These are phyloP conservation scores for Panopea generosa DNA, from an alignment of 2,888 invertebrate species.

Conservation along the genomic window DNA sequence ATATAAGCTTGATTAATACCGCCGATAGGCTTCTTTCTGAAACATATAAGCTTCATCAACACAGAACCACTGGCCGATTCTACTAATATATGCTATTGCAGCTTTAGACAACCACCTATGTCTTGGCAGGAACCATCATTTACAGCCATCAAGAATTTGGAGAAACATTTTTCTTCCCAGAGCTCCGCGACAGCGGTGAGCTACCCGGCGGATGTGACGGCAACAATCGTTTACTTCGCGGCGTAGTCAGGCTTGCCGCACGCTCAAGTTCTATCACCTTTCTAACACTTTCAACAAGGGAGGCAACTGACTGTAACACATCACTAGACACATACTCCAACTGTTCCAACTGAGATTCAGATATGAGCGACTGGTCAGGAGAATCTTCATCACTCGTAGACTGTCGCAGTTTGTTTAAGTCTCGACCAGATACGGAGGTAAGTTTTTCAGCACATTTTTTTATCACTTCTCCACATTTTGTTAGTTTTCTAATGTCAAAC, in stretches of 20 bases:
- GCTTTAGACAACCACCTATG: too few species aligned
- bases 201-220: constrained; percentile 48
- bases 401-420: constrained; percentile 28
- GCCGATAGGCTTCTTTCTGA: too few species aligned
- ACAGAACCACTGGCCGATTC: too few species aligned
- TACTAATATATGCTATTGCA: too few species aligned
- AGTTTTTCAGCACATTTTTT: constrained; percentile 68
- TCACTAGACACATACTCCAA: constrained; percentile 69
- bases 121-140: too few species aligned
- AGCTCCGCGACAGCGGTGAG: neutral
- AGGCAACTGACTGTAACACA: constrained; percentile 55
- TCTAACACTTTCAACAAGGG: constrained; percentile 64
- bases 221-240: constrained; percentile 52
- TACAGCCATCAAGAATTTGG: too few species aligned
- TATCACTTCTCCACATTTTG: constrained; percentile 74
- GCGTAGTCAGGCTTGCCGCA: constrained; percentile 17
- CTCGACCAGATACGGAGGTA: constrained; percentile 48
- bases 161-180: constrained; percentile 5
- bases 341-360: constrained; percentile 72
- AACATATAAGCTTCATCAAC: too few species aligned
- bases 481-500: constrained; percentile 65
- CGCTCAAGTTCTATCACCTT: constrained; percentile 56
- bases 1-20: too few species aligned
- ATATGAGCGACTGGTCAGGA: constrained; percentile 66
- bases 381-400: constrained; percentile 28